These are phyloP conservation scores for Bambusicola thoracicus DNA, from an alignment of 2,113 vertebrate genomes.

Conservation along the genomic window DNA sequence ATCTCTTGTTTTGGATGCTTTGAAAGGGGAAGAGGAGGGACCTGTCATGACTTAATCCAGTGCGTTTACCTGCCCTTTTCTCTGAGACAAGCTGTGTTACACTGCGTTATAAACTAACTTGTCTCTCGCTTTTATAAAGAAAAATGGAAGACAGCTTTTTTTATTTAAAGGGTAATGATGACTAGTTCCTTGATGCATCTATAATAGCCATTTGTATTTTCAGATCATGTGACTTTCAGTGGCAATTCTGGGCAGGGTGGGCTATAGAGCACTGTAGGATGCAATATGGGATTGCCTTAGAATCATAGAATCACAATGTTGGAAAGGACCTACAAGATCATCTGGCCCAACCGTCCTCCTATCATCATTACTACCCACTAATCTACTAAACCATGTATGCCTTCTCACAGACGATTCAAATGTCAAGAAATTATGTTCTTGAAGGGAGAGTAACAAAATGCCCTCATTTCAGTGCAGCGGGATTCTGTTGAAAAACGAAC, in stretches of 20 bases:
- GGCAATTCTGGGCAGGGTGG: not conserved
- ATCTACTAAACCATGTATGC: too few species aligned
- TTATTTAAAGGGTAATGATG: not conserved
- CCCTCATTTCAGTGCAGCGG: not conserved
- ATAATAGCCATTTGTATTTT: accelerated
- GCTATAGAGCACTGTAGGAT: not conserved
- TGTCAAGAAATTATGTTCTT: not conserved
- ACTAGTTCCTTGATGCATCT: accelerated
- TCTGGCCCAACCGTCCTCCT: too few species aligned
- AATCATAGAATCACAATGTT: too few species aligned
- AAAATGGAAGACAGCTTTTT: not conserved
- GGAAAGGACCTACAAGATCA: too few species aligned
- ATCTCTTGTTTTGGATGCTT: accelerated
- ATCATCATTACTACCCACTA: too few species aligned
- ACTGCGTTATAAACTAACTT: not conserved
- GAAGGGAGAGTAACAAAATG: not conserved
- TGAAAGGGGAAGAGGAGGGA: accelerated
- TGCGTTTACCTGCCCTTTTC: not conserved
- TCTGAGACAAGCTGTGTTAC: not conserved
- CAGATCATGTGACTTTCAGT: not conserved
- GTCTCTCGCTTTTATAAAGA: not conserved
- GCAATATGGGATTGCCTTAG: not conserved
- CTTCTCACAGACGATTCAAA: too few species aligned
- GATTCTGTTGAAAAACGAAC: not conserved
- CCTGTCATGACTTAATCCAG: not conserved